Evolutionary conservation across 2,113 vertebrate species (phyloP).

Genomic region (Orthonyx spaldingii): DNA sequence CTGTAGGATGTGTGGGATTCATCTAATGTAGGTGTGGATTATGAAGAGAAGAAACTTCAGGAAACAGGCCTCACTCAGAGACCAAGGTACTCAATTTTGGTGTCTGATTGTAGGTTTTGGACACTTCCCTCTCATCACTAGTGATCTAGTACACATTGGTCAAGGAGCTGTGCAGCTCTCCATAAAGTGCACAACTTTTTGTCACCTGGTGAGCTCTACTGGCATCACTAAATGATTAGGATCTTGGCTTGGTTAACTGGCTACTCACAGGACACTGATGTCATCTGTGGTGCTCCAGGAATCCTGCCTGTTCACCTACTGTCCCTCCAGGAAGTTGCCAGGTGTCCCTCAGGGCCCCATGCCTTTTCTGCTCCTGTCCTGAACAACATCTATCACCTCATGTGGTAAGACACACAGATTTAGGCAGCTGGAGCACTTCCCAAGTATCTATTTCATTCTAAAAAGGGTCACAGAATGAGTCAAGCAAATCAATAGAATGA

Average conservation of each 20-base stretch:
- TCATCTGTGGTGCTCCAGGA: not conserved
- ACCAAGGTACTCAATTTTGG: not conserved
- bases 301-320: not conserved
- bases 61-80: not conserved
- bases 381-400: not conserved
- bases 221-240: not conserved
- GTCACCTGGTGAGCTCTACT: not conserved
- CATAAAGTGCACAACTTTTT: not conserved
- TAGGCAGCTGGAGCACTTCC: not conserved
- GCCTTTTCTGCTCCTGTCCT: not conserved
- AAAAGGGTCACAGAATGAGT: not conserved
- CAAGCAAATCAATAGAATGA: not conserved
- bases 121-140: not conserved
- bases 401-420: not conserved
- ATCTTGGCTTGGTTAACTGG: not conserved
- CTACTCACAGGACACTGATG: not conserved
- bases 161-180: not conserved
- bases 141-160: not conserved
- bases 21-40: not conserved
- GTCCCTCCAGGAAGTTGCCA: not conserved
- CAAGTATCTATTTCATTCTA: not conserved
- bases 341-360: not conserved
- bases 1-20: not conserved
- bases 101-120: not conserved
- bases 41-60: not conserved